Conservation (phyloP, 2,797 vertebrate genomes). For the Gallinago nigripennis region DNA sequence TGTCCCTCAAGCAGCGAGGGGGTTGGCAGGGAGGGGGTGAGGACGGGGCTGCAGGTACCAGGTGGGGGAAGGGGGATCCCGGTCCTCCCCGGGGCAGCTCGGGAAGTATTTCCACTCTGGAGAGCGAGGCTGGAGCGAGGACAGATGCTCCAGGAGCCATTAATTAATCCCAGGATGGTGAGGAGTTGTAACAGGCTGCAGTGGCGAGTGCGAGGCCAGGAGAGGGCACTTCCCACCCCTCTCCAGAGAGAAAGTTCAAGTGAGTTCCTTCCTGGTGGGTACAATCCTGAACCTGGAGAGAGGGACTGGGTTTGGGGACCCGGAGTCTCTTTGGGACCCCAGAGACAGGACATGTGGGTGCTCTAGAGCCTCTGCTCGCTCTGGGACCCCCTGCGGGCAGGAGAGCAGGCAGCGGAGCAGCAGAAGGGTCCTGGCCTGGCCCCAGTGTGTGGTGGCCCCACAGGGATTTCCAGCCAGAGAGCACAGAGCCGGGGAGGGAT, state of each 20-base stretch:
- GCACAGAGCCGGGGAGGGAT: not conserved
- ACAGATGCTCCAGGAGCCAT: not conserved
- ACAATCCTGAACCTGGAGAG: not conserved
- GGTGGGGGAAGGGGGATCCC: not conserved
- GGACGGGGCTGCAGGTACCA: not conserved
- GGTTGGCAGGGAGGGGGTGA: not conserved
- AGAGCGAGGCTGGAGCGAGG: not conserved
- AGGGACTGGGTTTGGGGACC: rapidly evolving
- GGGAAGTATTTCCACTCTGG: not conserved
- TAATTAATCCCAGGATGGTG: not conserved
- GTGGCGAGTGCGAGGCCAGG: not conserved
- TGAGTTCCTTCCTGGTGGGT: rapidly evolving
- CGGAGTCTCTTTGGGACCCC: not conserved
- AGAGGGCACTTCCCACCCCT: constrained; percentile 1
- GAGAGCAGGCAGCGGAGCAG: not conserved
- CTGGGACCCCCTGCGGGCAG: not conserved
- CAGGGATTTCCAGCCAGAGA: not conserved
- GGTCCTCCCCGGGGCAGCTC: not conserved
- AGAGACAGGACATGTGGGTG: not conserved
- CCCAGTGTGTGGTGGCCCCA: rapidly evolving
- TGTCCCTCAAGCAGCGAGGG: rapidly evolving
- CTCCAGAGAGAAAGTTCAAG: not conserved
- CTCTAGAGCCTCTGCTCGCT: not conserved
- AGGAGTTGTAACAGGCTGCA: not conserved
- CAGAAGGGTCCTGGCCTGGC: not conserved